Evolutionary conservation across 2,113 vertebrate genomes (phyloP), one percentile per base, ranked within the genome.

Genomic region (Pseudolaguvia tuberculata): DNA sequence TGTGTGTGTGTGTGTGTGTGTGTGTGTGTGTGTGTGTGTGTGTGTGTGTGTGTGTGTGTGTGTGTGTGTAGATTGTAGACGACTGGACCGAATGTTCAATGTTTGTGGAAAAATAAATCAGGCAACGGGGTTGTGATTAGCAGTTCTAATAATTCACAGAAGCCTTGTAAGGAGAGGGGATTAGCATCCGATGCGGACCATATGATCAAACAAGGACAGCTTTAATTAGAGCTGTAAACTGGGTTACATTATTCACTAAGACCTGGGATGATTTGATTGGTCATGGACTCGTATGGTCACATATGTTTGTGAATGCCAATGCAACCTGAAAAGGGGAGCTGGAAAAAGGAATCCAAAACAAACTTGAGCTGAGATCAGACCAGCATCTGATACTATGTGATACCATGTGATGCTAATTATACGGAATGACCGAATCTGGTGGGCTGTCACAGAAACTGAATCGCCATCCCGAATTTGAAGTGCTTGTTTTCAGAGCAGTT

Each of bases 61-160:
- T 78, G 75, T 82, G 75, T 23, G n/a, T 29, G 39, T 18, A 25
- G 17, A 50, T 5, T 84, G 51, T 62, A 35, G 18, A 61, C 9
- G 45, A 29, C 25, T 7, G 39, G 62, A 23, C 47, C 29, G 56
- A 21, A 5, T 72, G 55, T 67, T 58, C 45, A 55, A 39, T 58
- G 20, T 62, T 73, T 62, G n/a, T n/a, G n/a, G 55, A 73, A 63
- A 47, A 59, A 48, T 3, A 63, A 75, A 69, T 58, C 4, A 72
- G 35, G 56, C 53, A 27, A 45, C 63, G 20, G 35, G 45, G 61
- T 61, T 67, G 73, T 48, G 48, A 77, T 76, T 55, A 56, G 48
- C 35, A n/a, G 7, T 48, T 21, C 63, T 70, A 27, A 42, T 65
- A 53, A 61, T 35, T 48, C 50, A 2, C 48, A 0, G 4, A 53